Base-by-base conservation (phyloP, 2,888 invertebrate genomes). In the Sacculina carcini region DNA sequence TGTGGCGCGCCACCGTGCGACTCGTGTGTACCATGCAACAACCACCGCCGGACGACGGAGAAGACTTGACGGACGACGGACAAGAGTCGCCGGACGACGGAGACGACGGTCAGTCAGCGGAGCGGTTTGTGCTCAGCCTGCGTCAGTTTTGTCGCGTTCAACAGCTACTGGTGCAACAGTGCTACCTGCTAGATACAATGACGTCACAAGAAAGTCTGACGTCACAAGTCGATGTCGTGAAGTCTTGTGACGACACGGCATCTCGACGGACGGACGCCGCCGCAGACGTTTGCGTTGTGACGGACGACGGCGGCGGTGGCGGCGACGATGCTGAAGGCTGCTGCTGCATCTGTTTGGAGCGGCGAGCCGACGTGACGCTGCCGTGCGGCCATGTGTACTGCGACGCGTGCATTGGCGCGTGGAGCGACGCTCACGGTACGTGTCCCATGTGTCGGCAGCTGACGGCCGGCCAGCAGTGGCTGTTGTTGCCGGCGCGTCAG, bases 361-460 rank as follows among this genome's bases (percentile, higher is more conserved):
- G 76, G 51, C 71, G 71, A 59, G 74, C 76, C 1, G 76, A 78
- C 61, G 70, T 77, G 28, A 72, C 75, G 55, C 64, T 79, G 55
- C 75, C 77, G 2, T 79, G 79, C 63, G 68, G 75, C 2, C 79
- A 79, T 62, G 72, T 72, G 58, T 79, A 76, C 64, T 79, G 79
- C 62, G 66, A 72, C 54, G 70, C 71, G 49, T 79, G 79, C 62
- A 77, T 79, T 57, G 75, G 78, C 60, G 74, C 76, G 64, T 79
- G 79, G 79, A 55, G 55, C 53, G 73, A 73, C n/a, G 68, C 69
- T 55, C 72, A 76, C 60, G 73, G 75, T 60, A 77, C 75, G 1
- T 79, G 78, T 61, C 78, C 79, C 0, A 72, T 78, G 53, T 79
- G 78, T 60, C 69, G 76, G 49, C 75, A 73, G 58, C n/a, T n/a